Conservation (phyloP, 2,797 vertebrate species). For the Cyclura pinguis region DNA sequence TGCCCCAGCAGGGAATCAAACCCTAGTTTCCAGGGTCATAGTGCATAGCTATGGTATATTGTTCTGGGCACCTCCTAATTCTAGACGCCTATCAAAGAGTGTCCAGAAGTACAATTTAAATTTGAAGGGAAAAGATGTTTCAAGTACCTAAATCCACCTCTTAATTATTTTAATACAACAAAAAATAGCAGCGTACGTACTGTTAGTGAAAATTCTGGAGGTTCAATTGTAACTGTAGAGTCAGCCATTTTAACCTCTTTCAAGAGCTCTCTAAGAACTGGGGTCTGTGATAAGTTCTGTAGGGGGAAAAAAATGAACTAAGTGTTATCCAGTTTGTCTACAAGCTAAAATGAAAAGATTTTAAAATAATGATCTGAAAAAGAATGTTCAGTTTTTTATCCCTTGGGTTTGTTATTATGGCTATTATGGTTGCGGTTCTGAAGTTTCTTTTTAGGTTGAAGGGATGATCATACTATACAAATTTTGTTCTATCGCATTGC, state of each 20-base stretch:
- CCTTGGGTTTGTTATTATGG: neutral
- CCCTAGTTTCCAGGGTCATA: too few relatives aligned
- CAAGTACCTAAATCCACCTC: neutral
- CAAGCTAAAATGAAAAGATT: neutral
- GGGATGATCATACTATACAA: neutral
- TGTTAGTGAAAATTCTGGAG: conserved; percentile 76
- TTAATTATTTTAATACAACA: neutral
- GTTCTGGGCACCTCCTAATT: neutral
- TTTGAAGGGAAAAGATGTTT: neutral
- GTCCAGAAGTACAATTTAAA: neutral
- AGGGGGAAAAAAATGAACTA: conserved; percentile 18
- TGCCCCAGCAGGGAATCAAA: too few relatives aligned
- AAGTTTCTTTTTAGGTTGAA: neutral
- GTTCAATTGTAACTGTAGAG: conserved; percentile 81
- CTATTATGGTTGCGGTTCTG: neutral
- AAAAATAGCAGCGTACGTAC: conserved; percentile 66
- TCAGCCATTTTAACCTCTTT: conserved; percentile 85
- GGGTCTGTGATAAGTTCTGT: conserved; percentile 96
- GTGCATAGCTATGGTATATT: neutral
- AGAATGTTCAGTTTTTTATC: neutral
- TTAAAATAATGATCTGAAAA: neutral
- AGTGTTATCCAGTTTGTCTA: too few relatives aligned
- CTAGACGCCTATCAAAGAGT: neutral
- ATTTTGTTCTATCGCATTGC: neutral
- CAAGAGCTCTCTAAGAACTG: conserved; percentile 87